These are phyloP conservation scores for Apeltes quadracus DNA, from an alignment of 2,113 vertebrate species.

Conservation along the genomic window DNA sequence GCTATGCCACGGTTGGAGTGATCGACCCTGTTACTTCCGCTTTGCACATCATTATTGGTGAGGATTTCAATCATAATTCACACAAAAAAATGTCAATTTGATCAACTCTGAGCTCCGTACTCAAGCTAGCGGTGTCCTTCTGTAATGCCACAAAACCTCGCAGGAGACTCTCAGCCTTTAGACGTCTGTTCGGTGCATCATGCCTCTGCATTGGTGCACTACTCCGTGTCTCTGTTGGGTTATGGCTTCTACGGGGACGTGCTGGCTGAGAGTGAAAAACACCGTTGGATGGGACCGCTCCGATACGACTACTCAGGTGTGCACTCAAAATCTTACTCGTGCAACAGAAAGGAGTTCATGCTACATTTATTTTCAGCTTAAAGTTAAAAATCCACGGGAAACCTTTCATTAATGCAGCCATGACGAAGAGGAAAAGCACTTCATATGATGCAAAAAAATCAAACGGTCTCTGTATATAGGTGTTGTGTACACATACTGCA, in stretches of 20 bases:
- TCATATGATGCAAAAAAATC: background rate
- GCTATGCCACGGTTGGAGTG: conserved; percentile 83
- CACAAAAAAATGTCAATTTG: background rate
- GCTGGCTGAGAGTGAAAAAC: conserved; percentile 82
- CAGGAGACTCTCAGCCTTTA: conserved; percentile 87
- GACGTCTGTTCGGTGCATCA: conserved; percentile 86
- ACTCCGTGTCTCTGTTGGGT: conserved; percentile 84
- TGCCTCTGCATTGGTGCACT: conserved; percentile 67
- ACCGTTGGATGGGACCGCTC: conserved; percentile 85
- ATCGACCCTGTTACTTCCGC: conserved; percentile 83
- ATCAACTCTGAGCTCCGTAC: background rate
- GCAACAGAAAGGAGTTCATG: conserved; percentile 1
- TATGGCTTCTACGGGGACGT: conserved; percentile 88
- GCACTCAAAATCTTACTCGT: background rate
- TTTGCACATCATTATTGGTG: conserved; percentile 84
- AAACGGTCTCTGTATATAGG: too few relatives aligned
- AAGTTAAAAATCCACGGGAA: background rate
- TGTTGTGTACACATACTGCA: background rate
- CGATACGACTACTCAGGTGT: conserved; percentile 85
- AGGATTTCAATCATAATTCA: conserved; percentile 3
- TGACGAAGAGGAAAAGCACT: background rate
- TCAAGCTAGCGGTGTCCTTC: background rate
- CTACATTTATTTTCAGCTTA: conserved; percentile 7
- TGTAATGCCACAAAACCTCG: conserved; percentile 15
- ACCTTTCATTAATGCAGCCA: background rate